A percentile compares a stretch with the other conserved stretches of the same genome.
Conservation (phyloP, 2,113 vertebrate species). For the Sialia sialis region DNA sequence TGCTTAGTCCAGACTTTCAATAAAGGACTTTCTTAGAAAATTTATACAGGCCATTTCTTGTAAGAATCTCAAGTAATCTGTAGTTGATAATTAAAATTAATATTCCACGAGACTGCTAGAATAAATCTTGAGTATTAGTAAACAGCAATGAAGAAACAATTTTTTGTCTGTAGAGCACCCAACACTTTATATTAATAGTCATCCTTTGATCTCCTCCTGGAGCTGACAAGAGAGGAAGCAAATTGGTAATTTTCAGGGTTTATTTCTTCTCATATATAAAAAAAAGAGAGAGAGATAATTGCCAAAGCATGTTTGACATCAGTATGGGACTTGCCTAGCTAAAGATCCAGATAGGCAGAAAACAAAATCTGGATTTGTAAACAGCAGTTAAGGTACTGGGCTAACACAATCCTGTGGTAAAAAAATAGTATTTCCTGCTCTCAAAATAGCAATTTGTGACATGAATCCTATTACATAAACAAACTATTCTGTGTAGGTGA, state of each 20-base stretch:
- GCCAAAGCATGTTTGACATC: not conserved
- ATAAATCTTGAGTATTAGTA: not conserved
- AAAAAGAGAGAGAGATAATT: not conserved
- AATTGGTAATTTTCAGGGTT: not conserved
- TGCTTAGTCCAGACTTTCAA: not conserved
- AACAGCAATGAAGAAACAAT: not conserved
- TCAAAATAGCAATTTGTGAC: not conserved
- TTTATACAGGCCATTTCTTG: not conserved
- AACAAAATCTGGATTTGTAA: not conserved
- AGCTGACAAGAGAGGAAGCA: not conserved
- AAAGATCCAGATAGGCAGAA: not conserved
- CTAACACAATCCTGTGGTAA: not conserved
- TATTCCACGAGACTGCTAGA: not conserved
- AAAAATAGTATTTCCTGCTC: not conserved
- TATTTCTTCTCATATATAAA: not conserved
- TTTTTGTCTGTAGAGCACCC: not conserved
- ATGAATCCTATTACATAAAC: not conserved
- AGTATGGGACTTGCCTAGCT: not conserved
- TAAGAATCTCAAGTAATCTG: not conserved
- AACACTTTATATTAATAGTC: not conserved
- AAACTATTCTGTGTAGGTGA: not conserved
- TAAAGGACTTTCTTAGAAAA: not conserved
- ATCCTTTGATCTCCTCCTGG: not conserved
- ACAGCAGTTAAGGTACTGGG: not conserved
- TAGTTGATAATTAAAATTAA: not conserved